These are phyloP conservation scores for Bagarius yarrelli DNA, from an alignment of 2,113 vertebrate genomes.

Conservation along the genomic window DNA sequence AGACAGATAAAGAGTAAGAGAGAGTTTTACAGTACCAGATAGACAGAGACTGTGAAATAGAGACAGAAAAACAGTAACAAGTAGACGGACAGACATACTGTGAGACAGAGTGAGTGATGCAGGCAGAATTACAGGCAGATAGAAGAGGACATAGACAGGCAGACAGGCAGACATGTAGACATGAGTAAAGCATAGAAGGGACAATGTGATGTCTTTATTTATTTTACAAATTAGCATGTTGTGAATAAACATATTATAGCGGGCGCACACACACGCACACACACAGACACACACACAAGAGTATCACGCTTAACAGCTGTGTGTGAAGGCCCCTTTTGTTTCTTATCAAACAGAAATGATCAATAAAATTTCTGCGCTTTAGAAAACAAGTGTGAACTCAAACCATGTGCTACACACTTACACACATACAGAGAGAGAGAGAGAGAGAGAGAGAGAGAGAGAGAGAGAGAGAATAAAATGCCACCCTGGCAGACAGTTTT, in stretches of 20 bases:
- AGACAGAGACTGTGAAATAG: too few relatives aligned
- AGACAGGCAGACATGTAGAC: background rate
- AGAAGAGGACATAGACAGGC: too few relatives aligned
- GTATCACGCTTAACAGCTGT: constrained; percentile 10
- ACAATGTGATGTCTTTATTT: background rate
- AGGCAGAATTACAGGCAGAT: too few relatives aligned
- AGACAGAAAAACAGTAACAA: too few relatives aligned
- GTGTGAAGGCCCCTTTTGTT: constrained; percentile 11
- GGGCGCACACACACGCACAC: background rate
- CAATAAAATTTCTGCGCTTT: constrained; percentile 20
- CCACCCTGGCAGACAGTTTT: constrained; percentile 37
- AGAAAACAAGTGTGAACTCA: constrained; percentile 34
- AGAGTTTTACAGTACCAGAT: too few relatives aligned
- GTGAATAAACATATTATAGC: background rate
- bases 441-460: constrained; percentile 1
- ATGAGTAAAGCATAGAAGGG: background rate
- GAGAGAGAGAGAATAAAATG: constrained; percentile 25
- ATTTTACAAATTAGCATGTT: background rate
- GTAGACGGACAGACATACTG: background rate
- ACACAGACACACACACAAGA: background rate
- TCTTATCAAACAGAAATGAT: constrained; percentile 30
- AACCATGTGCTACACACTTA: constrained; percentile 22
- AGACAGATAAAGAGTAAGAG: too few relatives aligned
- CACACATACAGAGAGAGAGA: constrained; percentile 26
- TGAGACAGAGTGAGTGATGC: too few relatives aligned